A percentile compares a stretch with the other conserved stretches of the same genome.
Conservation (phyloP, 2,113 vertebrate genomes). For the Pristiophorus japonicus region DNA sequence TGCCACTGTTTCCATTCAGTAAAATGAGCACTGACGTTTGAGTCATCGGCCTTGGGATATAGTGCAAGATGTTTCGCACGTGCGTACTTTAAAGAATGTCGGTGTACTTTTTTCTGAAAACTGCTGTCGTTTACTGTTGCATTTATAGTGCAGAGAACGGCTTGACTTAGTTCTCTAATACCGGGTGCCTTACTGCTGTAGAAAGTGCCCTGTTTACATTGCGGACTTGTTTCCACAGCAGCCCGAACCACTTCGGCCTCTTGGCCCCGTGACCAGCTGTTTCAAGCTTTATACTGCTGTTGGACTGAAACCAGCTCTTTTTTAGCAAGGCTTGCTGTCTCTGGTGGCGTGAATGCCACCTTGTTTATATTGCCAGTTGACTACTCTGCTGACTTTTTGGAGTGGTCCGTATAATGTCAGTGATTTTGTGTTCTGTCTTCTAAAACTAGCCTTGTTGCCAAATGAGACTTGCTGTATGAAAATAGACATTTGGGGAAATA, state of each 20-base stretch:
- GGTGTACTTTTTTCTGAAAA: not conserved
- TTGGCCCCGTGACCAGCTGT: slow-evolving; percentile 2
- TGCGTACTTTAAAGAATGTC: not conserved
- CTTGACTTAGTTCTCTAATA: not conserved
- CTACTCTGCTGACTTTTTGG: not conserved
- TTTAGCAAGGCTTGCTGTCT: not conserved
- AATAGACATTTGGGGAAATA: not conserved
- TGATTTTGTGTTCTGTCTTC: not conserved
- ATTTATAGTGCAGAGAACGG: not conserved
- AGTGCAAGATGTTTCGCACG: not conserved
- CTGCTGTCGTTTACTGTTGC: not conserved
- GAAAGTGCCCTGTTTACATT: not conserved
- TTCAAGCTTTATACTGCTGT: not conserved
- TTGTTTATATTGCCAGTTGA: not conserved
- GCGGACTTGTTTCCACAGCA: not conserved
- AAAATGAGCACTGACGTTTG: not conserved
- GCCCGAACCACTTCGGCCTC: not conserved
- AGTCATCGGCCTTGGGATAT: not conserved
- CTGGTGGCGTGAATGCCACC: not conserved
- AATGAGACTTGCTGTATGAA: not conserved
- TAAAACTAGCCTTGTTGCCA: not conserved
- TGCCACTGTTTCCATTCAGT: not conserved
- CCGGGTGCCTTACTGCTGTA: not conserved
- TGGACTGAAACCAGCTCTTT: slow-evolving; percentile 24
- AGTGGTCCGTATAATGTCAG: not conserved